These are phyloP conservation scores for Podabrus alpinus DNA, from an alignment of 2,888 invertebrate genomes.

Conservation along the genomic window DNA sequence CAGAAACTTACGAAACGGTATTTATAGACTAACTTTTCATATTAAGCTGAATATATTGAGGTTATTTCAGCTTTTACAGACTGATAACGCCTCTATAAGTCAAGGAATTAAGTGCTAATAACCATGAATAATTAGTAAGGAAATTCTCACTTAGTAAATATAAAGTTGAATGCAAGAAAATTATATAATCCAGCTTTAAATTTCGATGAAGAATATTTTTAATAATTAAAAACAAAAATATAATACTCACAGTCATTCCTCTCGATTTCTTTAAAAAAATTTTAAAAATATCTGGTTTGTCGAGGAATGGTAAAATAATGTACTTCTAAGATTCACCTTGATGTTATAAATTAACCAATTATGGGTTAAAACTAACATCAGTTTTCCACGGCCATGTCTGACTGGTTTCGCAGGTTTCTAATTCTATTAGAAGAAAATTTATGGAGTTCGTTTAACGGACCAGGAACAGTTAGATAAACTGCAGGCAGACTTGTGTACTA, in stretches of 20 bases:
- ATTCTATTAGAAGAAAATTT: background rate
- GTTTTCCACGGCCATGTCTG: too few relatives aligned
- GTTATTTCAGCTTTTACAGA: constrained; percentile 25
- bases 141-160: constrained; percentile 17
- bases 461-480: background rate
- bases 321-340: background rate
- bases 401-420: background rate
- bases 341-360: background rate
- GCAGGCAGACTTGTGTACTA: background rate
- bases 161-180: constrained; percentile 6
- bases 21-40: constrained; percentile 33
- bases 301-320: background rate
- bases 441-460: background rate
- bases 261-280: too few relatives aligned
- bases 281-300: too few relatives aligned
- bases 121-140: constrained; percentile 17
- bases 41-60: constrained; percentile 30
- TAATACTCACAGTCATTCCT: too few relatives aligned
- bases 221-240: too few relatives aligned
- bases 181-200: background rate
- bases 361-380: background rate
- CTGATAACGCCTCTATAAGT: constrained; percentile 27
- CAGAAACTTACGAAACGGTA: constrained; percentile 22
- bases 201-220: background rate
- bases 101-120: constrained; percentile 26